phyloP scores from a whole-genome alignment of 1,140 invertebrate species.

The Helicoverpa armigera region DNA sequence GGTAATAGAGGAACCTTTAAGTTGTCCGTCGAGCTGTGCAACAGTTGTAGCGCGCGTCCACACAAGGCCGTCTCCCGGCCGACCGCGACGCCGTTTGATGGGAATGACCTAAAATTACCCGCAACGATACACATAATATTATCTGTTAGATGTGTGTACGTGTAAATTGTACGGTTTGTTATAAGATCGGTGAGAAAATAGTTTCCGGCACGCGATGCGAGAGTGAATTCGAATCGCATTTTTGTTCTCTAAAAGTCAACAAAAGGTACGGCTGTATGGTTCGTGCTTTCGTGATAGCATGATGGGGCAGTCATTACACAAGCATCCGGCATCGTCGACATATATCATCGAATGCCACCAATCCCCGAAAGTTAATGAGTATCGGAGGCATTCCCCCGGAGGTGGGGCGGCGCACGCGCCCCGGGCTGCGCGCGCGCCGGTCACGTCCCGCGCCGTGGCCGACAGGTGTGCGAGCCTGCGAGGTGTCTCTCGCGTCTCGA shows the following conservation, averaged over 20 bases:
- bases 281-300: constrained; percentile 27
- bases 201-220: constrained; percentile 52
- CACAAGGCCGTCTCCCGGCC: constrained; percentile 63
- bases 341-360: constrained; percentile 79
- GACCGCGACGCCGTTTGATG: constrained; percentile 55
- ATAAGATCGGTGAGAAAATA: constrained; percentile 54
- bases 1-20: constrained; percentile 59
- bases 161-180: constrained; percentile 53
- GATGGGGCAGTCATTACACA: constrained; percentile 71
- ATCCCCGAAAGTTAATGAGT: constrained; percentile 82
- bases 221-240: constrained; percentile 46
- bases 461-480: too few species aligned
- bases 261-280: constrained; percentile 22
- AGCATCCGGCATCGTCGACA: constrained; percentile 76
- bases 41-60: constrained; percentile 32
- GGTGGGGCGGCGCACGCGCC: constrained; percentile 65
- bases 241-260: constrained; percentile 40
- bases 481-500: too few species aligned
- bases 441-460: constrained; percentile 47
- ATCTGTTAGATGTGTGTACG: constrained; percentile 49
- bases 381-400: constrained; percentile 75
- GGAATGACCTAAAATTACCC: constrained; percentile 77
- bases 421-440: constrained; percentile 63
- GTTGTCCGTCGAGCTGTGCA: not conserved
- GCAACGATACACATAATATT: constrained; percentile 48